These are phyloP conservation scores for Sebastes vulpes DNA, from an alignment of 2,797 vertebrate genomes.

Conservation along the genomic window DNA sequence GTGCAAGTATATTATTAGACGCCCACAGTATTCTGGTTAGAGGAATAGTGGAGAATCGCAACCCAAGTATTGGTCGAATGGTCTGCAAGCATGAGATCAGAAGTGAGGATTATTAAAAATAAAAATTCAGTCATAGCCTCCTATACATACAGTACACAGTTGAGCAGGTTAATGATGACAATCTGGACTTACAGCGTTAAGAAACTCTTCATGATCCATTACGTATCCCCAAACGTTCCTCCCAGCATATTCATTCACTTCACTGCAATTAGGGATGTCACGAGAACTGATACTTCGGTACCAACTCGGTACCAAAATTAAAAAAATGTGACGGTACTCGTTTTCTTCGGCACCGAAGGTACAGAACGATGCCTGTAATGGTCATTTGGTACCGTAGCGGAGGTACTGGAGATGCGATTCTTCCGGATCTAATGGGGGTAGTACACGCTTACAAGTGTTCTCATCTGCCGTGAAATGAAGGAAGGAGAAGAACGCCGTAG, in stretches of 20 bases:
- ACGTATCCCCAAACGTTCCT: neutral
- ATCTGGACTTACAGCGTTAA: neutral
- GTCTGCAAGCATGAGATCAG: neutral
- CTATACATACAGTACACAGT: neutral
- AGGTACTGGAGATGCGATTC: no score
- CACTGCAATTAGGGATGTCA: neutral
- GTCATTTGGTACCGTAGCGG: no score
- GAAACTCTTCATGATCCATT: neutral
- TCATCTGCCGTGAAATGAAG: no score
- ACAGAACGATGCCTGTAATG: no score
- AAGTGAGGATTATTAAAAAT: neutral
- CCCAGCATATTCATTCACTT: neutral
- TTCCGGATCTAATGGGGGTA: no score
- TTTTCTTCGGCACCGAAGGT: no score
- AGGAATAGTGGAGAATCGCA: neutral
- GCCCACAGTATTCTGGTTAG: neutral
- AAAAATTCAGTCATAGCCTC: neutral
- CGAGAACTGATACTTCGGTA: no score
- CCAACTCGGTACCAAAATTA: no score
- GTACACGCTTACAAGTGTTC: no score
- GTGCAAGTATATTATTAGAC: neutral
- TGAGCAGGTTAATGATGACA: neutral
- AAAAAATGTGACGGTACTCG: no score
- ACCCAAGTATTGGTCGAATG: neutral
- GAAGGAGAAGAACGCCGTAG: no score